Evolutionary conservation across 1,140 invertebrate species (phyloP).

Genomic region (Stegodyphus mimosarum): DNA sequence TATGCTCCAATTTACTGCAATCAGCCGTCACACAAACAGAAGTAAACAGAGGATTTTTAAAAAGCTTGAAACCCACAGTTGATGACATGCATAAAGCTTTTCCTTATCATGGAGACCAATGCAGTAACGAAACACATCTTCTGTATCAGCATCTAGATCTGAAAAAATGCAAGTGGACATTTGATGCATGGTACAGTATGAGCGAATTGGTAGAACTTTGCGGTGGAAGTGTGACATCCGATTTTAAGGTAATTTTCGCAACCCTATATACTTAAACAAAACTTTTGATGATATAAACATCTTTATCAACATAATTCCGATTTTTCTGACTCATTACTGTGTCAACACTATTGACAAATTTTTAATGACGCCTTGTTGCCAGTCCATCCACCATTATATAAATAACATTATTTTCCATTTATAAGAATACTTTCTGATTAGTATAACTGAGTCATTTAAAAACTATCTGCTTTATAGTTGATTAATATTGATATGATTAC

Average conservation of each 20-base stretch:
- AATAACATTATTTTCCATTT: no score
- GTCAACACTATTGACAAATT: no score
- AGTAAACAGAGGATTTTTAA: constrained; percentile 26
- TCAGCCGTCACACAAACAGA: not conserved
- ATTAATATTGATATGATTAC: no score
- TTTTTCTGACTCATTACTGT: no score
- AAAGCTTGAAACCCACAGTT: not conserved
- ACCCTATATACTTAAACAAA: no score
- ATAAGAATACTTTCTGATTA: no score
- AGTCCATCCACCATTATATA: no score
- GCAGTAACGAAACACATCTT: constrained; percentile 66
- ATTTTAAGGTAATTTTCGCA: constrained; percentile 66
- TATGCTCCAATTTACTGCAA: constrained; percentile 70
- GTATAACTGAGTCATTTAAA: no score
- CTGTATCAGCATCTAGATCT: constrained; percentile 71
- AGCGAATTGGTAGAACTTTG: constrained; percentile 70
- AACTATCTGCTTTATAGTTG: no score
- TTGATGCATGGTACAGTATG: constrained; percentile 71
- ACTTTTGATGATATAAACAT: no score
- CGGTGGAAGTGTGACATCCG: constrained; percentile 69
- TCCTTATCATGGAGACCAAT: constrained; percentile 62
- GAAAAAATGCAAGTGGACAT: constrained; percentile 70
- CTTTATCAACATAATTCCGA: no score
- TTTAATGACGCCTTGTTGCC: no score
- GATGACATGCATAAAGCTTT: constrained; percentile 20